phyloP scores from a whole-genome alignment of 2,797 vertebrate genomes.

The Trematomus bernacchii region DNA sequence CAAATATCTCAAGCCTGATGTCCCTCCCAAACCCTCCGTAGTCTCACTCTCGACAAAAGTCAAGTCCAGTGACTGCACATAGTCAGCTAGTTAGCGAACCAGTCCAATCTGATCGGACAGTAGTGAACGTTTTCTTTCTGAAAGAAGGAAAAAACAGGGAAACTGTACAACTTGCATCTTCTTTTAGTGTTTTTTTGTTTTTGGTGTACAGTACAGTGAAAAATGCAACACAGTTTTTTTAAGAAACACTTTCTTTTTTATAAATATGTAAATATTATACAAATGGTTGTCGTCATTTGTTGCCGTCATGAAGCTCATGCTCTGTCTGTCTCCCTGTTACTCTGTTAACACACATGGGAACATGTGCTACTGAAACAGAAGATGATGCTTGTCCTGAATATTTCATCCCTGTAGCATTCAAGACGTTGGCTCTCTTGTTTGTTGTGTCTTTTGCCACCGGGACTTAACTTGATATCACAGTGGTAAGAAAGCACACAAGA shows the following conservation, averaged over 20 bases:
- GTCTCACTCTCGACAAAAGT: constrained; percentile 93
- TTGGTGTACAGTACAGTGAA: constrained; percentile 86
- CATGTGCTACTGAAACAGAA: constrained; percentile 80
- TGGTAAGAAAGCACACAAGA: constrained; percentile 92
- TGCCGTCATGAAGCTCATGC: constrained; percentile 82
- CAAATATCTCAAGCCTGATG: constrained; percentile 96
- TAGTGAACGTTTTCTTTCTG: constrained; percentile 64
- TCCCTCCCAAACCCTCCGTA: constrained; percentile 96
- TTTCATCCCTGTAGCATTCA: constrained; percentile 80
- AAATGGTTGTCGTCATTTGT: constrained; percentile 78
- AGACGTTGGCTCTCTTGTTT: constrained; percentile 70
- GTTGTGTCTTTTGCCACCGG: constrained; percentile 58
- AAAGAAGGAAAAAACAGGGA: constrained; percentile 73
- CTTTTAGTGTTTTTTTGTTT: constrained; percentile 79
- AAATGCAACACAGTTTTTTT: constrained; percentile 81
- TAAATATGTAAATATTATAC: constrained; percentile 86
- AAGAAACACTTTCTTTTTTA: constrained; percentile 79
- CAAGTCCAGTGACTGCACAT: constrained; percentile 97
- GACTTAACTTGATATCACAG: constrained; percentile 69
- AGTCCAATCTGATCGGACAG: constrained; percentile 69
- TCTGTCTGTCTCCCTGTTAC: constrained; percentile 82
- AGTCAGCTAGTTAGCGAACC: constrained; percentile 80
- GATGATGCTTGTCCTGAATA: constrained; percentile 67
- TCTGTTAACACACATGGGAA: constrained; percentile 86
- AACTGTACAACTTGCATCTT: constrained; percentile 84